Evolutionary conservation across 2,113 vertebrate species (phyloP), one percentile per base, ranked within the genome.

Genomic region (Mesoclemmys tuberculata): DNA sequence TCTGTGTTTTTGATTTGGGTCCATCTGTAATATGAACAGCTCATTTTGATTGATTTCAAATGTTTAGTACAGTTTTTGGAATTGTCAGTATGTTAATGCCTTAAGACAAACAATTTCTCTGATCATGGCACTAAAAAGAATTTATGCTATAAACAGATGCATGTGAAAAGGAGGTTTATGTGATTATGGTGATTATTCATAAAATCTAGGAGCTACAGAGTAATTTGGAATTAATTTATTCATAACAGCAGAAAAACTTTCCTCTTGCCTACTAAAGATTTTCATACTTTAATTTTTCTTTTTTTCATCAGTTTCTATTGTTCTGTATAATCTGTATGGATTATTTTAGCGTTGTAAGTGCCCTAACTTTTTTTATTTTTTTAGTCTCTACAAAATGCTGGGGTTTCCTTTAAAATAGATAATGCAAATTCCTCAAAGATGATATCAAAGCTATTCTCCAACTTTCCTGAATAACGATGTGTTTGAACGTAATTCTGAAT

Each of bases 181-280:
- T 90, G 88, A 91, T 83, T 87, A 48, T 89, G 87, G 75, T 90
- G 88, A 91, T 83, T 87, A 48, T 89, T 93, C 41, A 48, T 83
- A 94, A 96, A 94, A 96, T 83, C 16, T 61, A 79, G 24, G 27
- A 86, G 83, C 89, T 83, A 90, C 85, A 92, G 81, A 91, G 90
- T 91, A 86, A 96, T 95, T 97, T 90, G 83, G 61, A 93, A 96
- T 97, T 94, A 41, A 97, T 96, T 92, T 97, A 93, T 96, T 96
- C 93, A 61, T 90, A 91, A 78, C 24, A 88, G 75, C 27, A 91
- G 79, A 94, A 85, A n/a, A 88, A 75, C 88, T 81, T 81, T 83
- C 80, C 78, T 94, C 81, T 91, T 91, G 71, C 55, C 41, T 83
- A 83, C 54, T 81, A 55, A 93, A 87, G 55, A 85, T 13, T 85